A percentile compares a stretch with the other conserved stretches of the same genome.
phyloP scores from a whole-genome alignment of 35 echinoderm and acorn worm genomes.

The Ophiothrix spiculata region DNA sequence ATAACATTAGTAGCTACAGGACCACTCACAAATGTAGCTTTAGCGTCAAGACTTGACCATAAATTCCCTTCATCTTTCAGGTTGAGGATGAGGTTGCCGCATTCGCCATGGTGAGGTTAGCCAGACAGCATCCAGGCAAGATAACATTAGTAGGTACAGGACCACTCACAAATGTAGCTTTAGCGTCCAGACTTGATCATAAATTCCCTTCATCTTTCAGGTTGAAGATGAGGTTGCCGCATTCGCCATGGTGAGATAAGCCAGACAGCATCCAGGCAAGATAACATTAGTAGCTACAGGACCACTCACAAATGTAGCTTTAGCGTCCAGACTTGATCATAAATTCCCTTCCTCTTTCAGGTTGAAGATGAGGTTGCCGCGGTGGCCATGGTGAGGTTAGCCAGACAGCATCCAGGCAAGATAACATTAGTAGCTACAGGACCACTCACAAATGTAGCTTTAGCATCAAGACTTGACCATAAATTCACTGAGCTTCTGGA shows the following conservation, averaged over 20 bases:
- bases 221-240: conserved; percentile 6
- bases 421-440: conserved; percentile 49
- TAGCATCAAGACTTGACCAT: conserved; percentile 61
- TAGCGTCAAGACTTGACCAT: conserved; percentile 60
- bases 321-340: conserved; percentile 61
- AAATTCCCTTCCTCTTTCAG: conserved; percentile 35
- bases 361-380: conserved; percentile 6
- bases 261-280: conserved; percentile 32
- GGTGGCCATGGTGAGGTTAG: conserved; percentile 15
- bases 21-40: conserved; percentile 70
- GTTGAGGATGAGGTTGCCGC: conserved; percentile 9
- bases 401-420: conserved; percentile 40
- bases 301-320: conserved; percentile 64
- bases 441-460: conserved; percentile 70
- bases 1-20: conserved; percentile 50
- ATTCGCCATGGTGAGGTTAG: conserved; percentile 13
- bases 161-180: too few species aligned
- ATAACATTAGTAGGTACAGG: conserved; percentile 47
- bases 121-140: conserved; percentile 40
- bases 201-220: conserved; percentile 54
- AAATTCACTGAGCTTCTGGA: conserved; percentile 53
- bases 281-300: conserved; percentile 48
- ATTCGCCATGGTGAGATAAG: conserved; percentile 11
- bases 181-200: too few species aligned
- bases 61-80: conserved; percentile 54